Base-by-base conservation (phyloP, 1,140 invertebrate genomes). In the Psix sp. region DNA sequence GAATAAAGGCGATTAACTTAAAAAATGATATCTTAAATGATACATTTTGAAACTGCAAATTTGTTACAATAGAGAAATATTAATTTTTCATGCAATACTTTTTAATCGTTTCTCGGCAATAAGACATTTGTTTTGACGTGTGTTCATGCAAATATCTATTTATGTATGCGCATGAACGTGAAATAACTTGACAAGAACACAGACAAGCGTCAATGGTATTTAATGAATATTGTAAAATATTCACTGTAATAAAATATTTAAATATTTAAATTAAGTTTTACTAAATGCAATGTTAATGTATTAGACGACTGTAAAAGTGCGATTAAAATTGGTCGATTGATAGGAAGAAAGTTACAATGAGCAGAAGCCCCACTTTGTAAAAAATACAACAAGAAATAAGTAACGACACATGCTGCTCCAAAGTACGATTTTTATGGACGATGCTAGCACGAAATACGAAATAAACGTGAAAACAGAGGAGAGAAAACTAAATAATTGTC, bases 251-350 rank as follows among this genome's bases (percentile, higher is more conserved):
- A 36, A 45, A 9, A 42, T 49, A 49, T 57, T 38, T 54, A 60
- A 35, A 52, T 68, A 59, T 52, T 68, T 68, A 51, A 59, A 59
- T 70, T 46, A 17, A 13, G 16, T 59, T 68, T 51, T 52, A 59
- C 54, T 35, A 39, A 31, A 18, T 35, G 35, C 11, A 11, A 42
- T 36, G 52, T 43, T 57, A 20, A 33, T 60, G 39, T 42, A 35
- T 48, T 48, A 16, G 21, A 17, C 21, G 35, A 39, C 15, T 49
- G 49, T 57, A 63, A 62, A 71, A 73, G 60, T 66, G 60, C 62
- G 70, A 73, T 65, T 72, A 65, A 65, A 59, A 65, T 63, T 72
- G 52, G 59, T 65, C 45, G 45, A 72, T 56, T 45, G 46, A 56
- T 17, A 26, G 13, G 35, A 48, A 11, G 40, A 36, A 59, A 52